Base-by-base conservation (phyloP, 2,797 vertebrate genomes). In the Trachops cirrhosus region DNA sequence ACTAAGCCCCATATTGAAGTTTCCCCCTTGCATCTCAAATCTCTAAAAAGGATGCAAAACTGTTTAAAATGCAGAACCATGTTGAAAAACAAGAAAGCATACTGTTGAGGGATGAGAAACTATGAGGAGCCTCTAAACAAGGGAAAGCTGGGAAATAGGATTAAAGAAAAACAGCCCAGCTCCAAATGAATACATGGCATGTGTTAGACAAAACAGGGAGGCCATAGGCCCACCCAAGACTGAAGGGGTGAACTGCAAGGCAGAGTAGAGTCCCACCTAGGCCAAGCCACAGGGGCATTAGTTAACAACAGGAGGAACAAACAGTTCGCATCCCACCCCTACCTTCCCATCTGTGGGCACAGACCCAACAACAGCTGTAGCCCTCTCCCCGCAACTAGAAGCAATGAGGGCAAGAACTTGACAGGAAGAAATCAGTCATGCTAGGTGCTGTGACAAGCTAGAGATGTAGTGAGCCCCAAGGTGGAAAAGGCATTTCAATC, bases 61-160 rank as follows among this genome's bases (percentile, higher is more conserved):
- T 14, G 2, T 9, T 54, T 74, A 83, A 64, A 89, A 62, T 32
- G 10, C 24, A 94, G 44, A 77, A 52, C 32, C 19, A 46, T 12
- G 7, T 8, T 83, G 34, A 32, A 85, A 95, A 94, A 75, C 15
- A 9, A 89, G 46, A 84, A 71, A 10, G 29, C 57, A 88, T 14
- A 12, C 1, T 26, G 6, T 24, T 52, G 10, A 39, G 44, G 10
- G 34, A 21, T 14, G 86, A 93, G 52, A 91, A 67, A 78, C 19
- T 24, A 10, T 50, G 24, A 88, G 41, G 73, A 82, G 59, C 6
- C 7, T n/a, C 62, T 73, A 16, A 67, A 37, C 15, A 37, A 91
- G 48, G 78, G 29, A 89, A 92, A 54, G 41, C 1, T 22, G 21
- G 6, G 11, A 16, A 78, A 73, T 8, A 5, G 16, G 59, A 39